Evolutionary conservation across 2,888 invertebrate genomes (phyloP).

Genomic region (Hemicrepidius hirtus): DNA sequence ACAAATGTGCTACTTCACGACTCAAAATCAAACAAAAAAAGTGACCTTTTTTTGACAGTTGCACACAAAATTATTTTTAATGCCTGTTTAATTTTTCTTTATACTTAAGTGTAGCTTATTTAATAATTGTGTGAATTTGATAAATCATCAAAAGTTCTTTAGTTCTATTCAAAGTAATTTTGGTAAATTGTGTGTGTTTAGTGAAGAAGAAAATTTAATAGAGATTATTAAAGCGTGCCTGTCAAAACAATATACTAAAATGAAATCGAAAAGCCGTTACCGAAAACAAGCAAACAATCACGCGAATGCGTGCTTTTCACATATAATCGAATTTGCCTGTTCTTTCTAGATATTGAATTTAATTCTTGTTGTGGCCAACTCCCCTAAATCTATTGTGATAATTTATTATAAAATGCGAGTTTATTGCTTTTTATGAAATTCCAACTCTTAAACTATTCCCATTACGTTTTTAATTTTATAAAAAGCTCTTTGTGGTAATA

Average conservation of each 20-base stretch:
- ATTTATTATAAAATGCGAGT: not conserved
- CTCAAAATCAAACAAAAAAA: too few relatives aligned
- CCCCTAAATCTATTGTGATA: not conserved
- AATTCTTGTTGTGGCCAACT: slow-evolving; percentile 2
- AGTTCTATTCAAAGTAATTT: too few relatives aligned
- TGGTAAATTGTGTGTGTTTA: too few relatives aligned
- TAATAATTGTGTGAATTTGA: too few relatives aligned
- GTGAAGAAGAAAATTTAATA: too few relatives aligned
- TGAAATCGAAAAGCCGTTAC: slow-evolving; percentile 9
- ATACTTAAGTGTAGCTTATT: too few relatives aligned
- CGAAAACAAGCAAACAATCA: not conserved
- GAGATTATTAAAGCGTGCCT: not conserved
- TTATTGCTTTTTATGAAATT: not conserved
- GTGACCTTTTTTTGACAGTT: too few relatives aligned
- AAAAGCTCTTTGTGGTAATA: not conserved
- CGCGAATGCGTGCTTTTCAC: slow-evolving; percentile 1
- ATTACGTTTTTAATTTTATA: not conserved
- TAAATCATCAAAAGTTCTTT: too few relatives aligned
- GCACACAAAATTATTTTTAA: too few relatives aligned
- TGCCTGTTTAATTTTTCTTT: too few relatives aligned
- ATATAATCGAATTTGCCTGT: slow-evolving; percentile 1
- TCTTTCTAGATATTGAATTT: not conserved
- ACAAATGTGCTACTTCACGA: too few relatives aligned
- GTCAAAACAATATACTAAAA: slow-evolving; percentile 2
- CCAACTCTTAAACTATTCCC: not conserved